These are phyloP conservation scores for Acrobasis consociella DNA, from an alignment of 2,888 invertebrate species.

Conservation along the genomic window DNA sequence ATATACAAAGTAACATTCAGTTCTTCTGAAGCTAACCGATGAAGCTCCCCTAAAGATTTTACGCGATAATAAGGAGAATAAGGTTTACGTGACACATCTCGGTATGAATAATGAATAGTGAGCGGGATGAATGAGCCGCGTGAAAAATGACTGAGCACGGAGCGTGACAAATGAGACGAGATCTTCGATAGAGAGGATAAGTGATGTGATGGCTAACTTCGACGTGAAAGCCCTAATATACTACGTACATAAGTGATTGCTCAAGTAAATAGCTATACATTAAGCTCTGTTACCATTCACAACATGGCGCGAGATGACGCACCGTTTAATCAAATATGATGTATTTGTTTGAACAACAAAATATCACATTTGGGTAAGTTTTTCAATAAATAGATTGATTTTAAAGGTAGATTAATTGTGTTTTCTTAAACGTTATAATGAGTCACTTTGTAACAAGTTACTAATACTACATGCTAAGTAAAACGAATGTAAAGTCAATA, in stretches of 20 bases:
- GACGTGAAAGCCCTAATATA: neutral
- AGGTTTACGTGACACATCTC: slow-evolving; percentile 11
- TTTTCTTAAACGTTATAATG: too few species aligned
- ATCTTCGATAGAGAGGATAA: neutral
- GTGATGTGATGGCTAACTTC: neutral
- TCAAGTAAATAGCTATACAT: neutral
- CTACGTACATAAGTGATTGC: neutral
- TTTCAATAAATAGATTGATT: too few species aligned
- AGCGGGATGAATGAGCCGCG: slow-evolving; percentile 4
- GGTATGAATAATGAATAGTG: slow-evolving; percentile 14
- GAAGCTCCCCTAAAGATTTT: neutral
- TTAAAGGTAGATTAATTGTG: too few species aligned
- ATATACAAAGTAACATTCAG: too few species aligned
- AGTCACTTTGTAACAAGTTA: too few species aligned
- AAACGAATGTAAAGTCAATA: too few species aligned
- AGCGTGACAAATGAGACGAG: slow-evolving; percentile 7
- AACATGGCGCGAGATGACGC: too few species aligned
- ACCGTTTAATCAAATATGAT: too few species aligned
- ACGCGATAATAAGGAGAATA: slow-evolving; percentile 1
- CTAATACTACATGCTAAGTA: too few species aligned
- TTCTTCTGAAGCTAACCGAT: neutral
- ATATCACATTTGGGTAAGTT: too few species aligned
- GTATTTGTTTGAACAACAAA: too few species aligned
- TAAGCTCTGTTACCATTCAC: too few species aligned
- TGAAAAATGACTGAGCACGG: slow-evolving; percentile 9